Base-by-base conservation (phyloP, 2,888 invertebrate genomes). In the Tipula confusa region DNA sequence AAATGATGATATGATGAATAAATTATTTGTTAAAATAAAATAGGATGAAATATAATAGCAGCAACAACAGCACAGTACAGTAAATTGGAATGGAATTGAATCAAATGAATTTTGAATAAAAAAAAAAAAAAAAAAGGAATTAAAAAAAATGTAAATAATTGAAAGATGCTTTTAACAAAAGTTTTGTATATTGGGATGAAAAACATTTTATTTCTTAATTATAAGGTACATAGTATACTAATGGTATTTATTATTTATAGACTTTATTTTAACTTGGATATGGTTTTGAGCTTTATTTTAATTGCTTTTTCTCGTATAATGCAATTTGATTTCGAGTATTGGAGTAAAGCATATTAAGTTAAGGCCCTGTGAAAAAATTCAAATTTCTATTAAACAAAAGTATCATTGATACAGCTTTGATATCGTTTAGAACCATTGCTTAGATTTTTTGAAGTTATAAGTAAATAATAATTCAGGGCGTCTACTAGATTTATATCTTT, bases 1-100 rank as follows among this genome's bases (percentile, higher is more conserved):
- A 64, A 64, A 64, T 64, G 64, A 64, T 64, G 64, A 64, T 64
- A 64, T 64, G 64, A 64, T 64, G 64, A 64, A 64, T 64, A 64
- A 64, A 64, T 64, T 64, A 64, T 64, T 64, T 64, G 24, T 24
- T 24, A 64, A 64, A 64, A 64, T 24, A 64, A 64, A 64, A 64
- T 64, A 64, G 64, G 64, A 64, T 64, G 24, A 24, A 64, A 24
- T 64, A 24, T 9, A 64, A 64, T 24, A 64, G 24, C 18, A 64
- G 24, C 24, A 64, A 64, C 64, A 64, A 64, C 18, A 64, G 24
- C 18, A 64, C 64, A 24, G 24, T 24, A 64, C 64, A 24, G 24
- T 24, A 64, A 64, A 64, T 64, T 64, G 64, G 24, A 24, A 64
- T 64, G 24, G 24, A 64, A 64, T 64, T 64, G 64, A 64, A 64